Base-by-base conservation (phyloP, 2,113 vertebrate species). In the Lepus europaeus region DNA sequence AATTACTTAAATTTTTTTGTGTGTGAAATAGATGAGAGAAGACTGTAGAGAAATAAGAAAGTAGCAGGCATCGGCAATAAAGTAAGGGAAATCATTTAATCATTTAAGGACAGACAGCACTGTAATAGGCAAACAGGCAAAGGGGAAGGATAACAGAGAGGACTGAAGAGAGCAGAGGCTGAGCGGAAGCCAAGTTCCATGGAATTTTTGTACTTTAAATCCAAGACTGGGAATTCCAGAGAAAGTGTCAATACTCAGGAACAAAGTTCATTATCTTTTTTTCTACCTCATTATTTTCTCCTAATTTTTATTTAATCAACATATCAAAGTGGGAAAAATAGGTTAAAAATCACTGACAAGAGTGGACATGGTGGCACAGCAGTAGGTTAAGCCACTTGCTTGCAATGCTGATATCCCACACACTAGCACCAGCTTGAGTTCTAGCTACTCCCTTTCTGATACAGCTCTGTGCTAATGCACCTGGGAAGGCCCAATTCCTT, bases 251-350 rank as follows among this genome's bases (percentile, higher is more conserved):
- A n/a, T 22, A 39, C 49, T 61, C 25, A 79, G 49, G 31, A 19
- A 86, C 56, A 51, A 51, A 83, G 22, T 72, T 83, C 29, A 78
- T 12, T 77, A 13, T 63, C n/a, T 76, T 70, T 61, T 33, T 69
- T 92, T 45, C 64, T 45, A 83, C 53, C 3, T 81, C 25, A 72
- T 53, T 82, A 74, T 90, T 90, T 93, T 51, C 36, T 89, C 36
- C 61, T 76, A 80, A 63, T 87, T 81, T 39, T 82, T 81, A 73
- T 76, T 70, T 83, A 88, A 91, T 77, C 25, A 87, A 45, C 29
- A 56, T 29, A 56, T 72, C 27, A 45, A 94, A 89, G 87, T 69
- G 33, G 80, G 27, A 83, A 79, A 94, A 53, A 22, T 17, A 23
- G 20, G 14, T 92, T 77, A 88, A 92, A 83, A 83, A 56, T 69